Conservation (phyloP, 2,888 invertebrate genomes). For the Cataglyphis rosenhaueri region DNA sequence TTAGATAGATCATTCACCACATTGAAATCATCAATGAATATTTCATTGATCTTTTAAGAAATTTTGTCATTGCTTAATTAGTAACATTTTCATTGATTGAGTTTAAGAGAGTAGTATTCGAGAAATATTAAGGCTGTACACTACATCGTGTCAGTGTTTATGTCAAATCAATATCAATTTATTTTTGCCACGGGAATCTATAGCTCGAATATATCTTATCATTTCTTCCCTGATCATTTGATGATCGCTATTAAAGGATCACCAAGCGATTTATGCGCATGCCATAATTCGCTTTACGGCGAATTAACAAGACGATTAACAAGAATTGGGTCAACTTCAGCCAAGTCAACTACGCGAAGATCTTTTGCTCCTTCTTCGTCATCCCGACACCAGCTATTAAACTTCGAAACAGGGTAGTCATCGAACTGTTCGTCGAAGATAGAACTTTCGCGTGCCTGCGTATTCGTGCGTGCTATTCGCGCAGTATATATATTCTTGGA, state of each 20-base stretch:
- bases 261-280: conserved; percentile 53
- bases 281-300: conserved; percentile 54
- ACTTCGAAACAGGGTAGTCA: conserved; percentile 53
- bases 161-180: not conserved
- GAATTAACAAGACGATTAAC: conserved; percentile 64
- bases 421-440: conserved; percentile 58
- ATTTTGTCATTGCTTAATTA: not conserved
- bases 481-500: conserved; percentile 34
- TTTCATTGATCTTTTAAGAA: not conserved
- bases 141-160: not conserved
- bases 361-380: conserved; percentile 51
- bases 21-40: not conserved
- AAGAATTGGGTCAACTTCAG: conserved; percentile 64
- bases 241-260: conserved; percentile 37
- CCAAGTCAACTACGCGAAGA: conserved; percentile 49
- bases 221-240: not conserved
- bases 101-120: not conserved
- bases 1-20: no score
- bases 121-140: not conserved
- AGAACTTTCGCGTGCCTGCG: conserved; percentile 48
- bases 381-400: conserved; percentile 41
- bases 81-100: not conserved
- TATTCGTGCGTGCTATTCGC: not conserved
- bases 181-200: not conserved
- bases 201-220: not conserved